A percentile compares a stretch with the other conserved stretches of the same genome.
Conservation (phyloP, 2,888 invertebrate species). For the Chrysodeixis includens region DNA sequence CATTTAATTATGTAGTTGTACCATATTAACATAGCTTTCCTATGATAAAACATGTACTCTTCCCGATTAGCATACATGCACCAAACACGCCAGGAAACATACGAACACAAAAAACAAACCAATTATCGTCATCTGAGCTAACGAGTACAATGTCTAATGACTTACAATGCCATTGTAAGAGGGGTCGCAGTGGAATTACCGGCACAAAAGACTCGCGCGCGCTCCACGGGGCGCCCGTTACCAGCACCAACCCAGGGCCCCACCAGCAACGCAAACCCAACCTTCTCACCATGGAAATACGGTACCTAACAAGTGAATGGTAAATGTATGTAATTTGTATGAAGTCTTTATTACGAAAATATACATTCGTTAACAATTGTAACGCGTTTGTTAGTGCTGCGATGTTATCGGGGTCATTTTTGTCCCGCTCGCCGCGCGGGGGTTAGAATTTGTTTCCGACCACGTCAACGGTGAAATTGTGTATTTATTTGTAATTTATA, state of each 20-base stretch:
- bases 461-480: constrained; percentile 35
- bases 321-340: constrained; percentile 35
- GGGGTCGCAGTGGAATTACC: constrained; percentile 74
- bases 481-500: constrained; percentile 24
- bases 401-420: constrained; percentile 74
- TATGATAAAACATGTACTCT: constrained; percentile 1
- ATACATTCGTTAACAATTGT: constrained; percentile 65
- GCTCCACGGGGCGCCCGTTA: constrained; percentile 78
- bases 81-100: constrained; percentile 34
- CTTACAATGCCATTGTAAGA: constrained; percentile 66
- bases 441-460: constrained; percentile 41
- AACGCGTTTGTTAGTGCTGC: constrained; percentile 61
- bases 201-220: constrained; percentile 73
- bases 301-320: constrained; percentile 8
- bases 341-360: constrained; percentile 63
- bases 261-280: constrained; percentile 20
- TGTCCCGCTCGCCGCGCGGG: constrained; percentile 44
- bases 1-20: not conserved
- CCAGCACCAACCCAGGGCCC: constrained; percentile 30
- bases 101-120: constrained; percentile 54
- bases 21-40: constrained; percentile 18
- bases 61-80: constrained; percentile 11
- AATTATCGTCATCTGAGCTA: constrained; percentile 63
- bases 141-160: constrained; percentile 72
- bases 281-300: constrained; percentile 17